These are phyloP conservation scores for Anabacerthia variegaticeps DNA, from an alignment of 2,797 vertebrate genomes.

Conservation along the genomic window DNA sequence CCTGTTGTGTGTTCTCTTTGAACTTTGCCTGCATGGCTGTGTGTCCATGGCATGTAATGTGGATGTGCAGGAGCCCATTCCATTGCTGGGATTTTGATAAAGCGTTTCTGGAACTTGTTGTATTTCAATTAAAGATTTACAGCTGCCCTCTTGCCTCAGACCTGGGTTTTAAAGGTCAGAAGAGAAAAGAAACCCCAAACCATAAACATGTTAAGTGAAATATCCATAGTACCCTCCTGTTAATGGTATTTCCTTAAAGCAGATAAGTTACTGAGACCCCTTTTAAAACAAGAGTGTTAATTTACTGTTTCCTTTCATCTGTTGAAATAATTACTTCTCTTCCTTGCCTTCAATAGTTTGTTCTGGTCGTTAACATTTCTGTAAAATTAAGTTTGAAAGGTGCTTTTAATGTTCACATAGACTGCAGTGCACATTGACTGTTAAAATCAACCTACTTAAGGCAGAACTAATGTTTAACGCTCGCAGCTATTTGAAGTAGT, in stretches of 20 bases:
- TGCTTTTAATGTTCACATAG: constrained; percentile 80
- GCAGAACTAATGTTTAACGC: constrained; percentile 77
- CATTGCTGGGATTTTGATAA: background rate
- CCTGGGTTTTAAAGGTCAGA: constrained; percentile 47
- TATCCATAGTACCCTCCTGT: constrained; percentile 41
- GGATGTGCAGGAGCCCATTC: constrained; percentile 9
- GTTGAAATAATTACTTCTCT: constrained; percentile 80
- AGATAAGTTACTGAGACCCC: constrained; percentile 43
- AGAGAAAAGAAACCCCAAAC: constrained; percentile 33
- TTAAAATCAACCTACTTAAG: constrained; percentile 75
- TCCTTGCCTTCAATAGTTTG: constrained; percentile 73
- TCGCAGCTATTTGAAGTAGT: constrained; percentile 77
- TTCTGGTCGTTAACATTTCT: constrained; percentile 83
- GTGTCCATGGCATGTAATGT: background rate
- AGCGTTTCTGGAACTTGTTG: constrained; percentile 12
- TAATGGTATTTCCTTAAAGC: constrained; percentile 65
- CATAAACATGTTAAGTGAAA: constrained; percentile 37
- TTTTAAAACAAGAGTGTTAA: constrained; percentile 67
- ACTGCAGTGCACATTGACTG: constrained; percentile 70
- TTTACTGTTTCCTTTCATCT: constrained; percentile 84
- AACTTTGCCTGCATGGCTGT: background rate
- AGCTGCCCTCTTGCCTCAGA: background rate
- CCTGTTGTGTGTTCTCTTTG: background rate
- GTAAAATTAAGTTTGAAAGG: constrained; percentile 79
- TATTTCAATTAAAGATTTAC: constrained; percentile 42